These are phyloP conservation scores for Teleogryllus occipitalis DNA, from an alignment of 1,140 invertebrate species.

Conservation along the genomic window DNA sequence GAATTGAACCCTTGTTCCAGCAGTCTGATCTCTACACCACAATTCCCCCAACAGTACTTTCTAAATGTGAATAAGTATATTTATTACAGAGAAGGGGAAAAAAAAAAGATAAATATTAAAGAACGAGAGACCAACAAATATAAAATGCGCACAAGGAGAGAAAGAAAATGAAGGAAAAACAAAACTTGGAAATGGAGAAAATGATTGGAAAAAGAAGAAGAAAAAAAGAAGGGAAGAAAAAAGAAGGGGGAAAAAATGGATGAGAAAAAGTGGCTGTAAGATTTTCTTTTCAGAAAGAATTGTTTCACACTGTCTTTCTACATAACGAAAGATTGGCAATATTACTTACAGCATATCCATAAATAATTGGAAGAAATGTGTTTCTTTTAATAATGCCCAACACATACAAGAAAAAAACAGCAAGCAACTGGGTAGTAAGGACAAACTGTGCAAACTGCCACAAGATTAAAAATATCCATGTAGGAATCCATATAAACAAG, in stretches of 20 bases:
- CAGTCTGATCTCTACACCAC: too few species aligned
- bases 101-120: not conserved
- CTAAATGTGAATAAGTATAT: too few species aligned
- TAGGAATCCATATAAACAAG: constrained; percentile 22
- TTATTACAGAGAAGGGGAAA: not conserved
- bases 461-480: constrained; percentile 44
- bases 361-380: constrained; percentile 35
- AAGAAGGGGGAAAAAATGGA: not conserved
- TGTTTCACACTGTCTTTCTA: too few species aligned
- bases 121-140: not conserved
- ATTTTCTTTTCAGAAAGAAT: not conserved
- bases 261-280: not conserved
- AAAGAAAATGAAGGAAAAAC: not conserved
- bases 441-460: constrained; percentile 78
- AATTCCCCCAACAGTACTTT: too few species aligned
- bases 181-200: not conserved
- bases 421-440: constrained; percentile 57
- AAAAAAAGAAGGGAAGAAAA: not conserved
- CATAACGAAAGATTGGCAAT: not conserved
- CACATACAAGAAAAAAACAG: constrained; percentile 54
- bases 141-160: not conserved
- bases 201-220: not conserved
- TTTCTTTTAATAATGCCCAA: constrained; percentile 46
- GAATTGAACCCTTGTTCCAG: too few species aligned
- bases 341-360: constrained; percentile 38